Conservation (phyloP, 2,888 invertebrate species). For the Parnassius smintheus region DNA sequence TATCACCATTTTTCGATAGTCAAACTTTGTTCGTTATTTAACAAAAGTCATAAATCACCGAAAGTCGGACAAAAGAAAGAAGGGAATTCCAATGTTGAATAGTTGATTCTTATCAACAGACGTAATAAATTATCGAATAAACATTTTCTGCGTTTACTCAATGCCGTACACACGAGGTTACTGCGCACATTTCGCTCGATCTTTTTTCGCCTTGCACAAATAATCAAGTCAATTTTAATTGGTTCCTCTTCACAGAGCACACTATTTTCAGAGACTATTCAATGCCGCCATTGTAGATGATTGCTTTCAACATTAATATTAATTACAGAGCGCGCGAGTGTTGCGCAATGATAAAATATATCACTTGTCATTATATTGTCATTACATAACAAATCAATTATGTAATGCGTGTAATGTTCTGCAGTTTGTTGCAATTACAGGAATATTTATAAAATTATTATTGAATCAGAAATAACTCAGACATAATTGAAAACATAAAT, state of each 20-base stretch:
- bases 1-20: too few relatives aligned
- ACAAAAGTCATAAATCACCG: too few relatives aligned
- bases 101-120: slow-evolving; percentile 12
- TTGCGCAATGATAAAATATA: slow-evolving; percentile 21
- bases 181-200: slow-evolving; percentile 45
- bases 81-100: slow-evolving; percentile 17
- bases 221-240: slow-evolving; percentile 64
- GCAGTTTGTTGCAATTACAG: background rate
- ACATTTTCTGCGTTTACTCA: slow-evolving; percentile 30
- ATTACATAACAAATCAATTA: slow-evolving; percentile 13
- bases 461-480: background rate
- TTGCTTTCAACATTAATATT: slow-evolving; percentile 13
- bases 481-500: background rate
- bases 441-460: slow-evolving; percentile 1
- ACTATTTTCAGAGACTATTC: slow-evolving; percentile 22
- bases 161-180: slow-evolving; percentile 27
- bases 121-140: slow-evolving; percentile 30
- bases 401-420: slow-evolving; percentile 12
- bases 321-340: slow-evolving; percentile 12
- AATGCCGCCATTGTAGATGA: slow-evolving; percentile 4
- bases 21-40: too few relatives aligned
- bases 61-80: background rate
- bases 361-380: slow-evolving; percentile 9
- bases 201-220: slow-evolving; percentile 60
- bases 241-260: slow-evolving; percentile 43